Percentiles rank a stretch among this genome's conserved stretches.
These are phyloP conservation scores for Tonatia bakeri DNA, from an alignment of 2,113 vertebrate genomes.

Conservation along the genomic window DNA sequence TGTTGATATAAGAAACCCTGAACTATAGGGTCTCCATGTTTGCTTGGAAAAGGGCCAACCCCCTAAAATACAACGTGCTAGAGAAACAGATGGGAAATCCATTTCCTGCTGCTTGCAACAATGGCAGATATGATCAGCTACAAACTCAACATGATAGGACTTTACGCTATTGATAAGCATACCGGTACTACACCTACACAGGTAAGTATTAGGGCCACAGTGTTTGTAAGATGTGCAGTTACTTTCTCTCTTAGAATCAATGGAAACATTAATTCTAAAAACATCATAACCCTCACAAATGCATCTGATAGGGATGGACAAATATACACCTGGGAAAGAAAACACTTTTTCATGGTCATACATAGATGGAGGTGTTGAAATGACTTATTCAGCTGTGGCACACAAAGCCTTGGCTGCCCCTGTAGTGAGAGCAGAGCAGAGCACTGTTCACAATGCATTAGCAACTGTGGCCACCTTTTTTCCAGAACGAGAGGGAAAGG, in stretches of 20 bases:
- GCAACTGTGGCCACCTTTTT: rapidly evolving
- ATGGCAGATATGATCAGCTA: rapidly evolving
- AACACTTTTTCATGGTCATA: rapidly evolving
- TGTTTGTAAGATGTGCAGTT: rapidly evolving
- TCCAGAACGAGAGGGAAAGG: rapidly evolving
- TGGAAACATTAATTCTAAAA: background rate
- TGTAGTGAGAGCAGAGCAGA: rapidly evolving
- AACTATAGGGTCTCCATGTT: rapidly evolving
- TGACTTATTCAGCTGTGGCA: rapidly evolving
- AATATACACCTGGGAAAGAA: rapidly evolving
- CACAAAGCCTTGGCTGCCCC: rapidly evolving
- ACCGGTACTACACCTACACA: rapidly evolving
- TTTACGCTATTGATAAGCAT: rapidly evolving
- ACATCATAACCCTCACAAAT: too few relatives aligned
- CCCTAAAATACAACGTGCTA: rapidly evolving
- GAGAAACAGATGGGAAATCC: background rate
- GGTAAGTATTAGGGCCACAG: rapidly evolving
- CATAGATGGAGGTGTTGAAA: rapidly evolving
- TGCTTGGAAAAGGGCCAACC: background rate
- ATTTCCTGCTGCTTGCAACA: rapidly evolving
- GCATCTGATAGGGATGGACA: background rate
- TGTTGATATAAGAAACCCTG: background rate
- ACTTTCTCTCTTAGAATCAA: background rate
- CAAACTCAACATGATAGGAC: rapidly evolving
- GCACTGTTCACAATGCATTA: rapidly evolving